Evolutionary conservation across 2,797 vertebrate species (phyloP), one percentile per base, ranked within the genome.

Genomic region (Crocidura indochinensis): DNA sequence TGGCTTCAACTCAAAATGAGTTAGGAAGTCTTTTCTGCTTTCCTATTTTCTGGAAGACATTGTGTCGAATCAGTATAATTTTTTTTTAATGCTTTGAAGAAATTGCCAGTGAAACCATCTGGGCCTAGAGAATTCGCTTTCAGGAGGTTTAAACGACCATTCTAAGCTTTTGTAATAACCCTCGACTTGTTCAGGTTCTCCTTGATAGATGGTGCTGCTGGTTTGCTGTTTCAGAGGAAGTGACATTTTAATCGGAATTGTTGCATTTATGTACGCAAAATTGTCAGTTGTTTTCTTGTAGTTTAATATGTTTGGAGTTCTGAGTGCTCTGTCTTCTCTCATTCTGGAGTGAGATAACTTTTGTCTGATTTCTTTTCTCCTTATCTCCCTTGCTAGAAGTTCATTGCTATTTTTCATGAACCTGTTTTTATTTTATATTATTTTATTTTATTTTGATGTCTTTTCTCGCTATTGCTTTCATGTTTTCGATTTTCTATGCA

Each of bases 51-150:
- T 64, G 38, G 49, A 74, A 51, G 38, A 81, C 24, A 77, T 49
- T 44, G 2, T 46, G 27, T 73, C 72, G 29, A 60, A 62, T 76
- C 10, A 3, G 14, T 38, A 47, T 67, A 19, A 20, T 65, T 46
- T 65, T 12, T 80, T 17, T 80, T 91, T 81, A 68, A 62, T 47
- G 24, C 62, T 62, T 82, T n/a, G 12, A 68, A 81, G 51, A 64
- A 93, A 88, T 78, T 84, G 19, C 46, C 67, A 78, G 60, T 38
- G n/a, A 82, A 82, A 76, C 22, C 49, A 74, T 69, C 27, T 64
- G 46, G 10, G 29, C 53, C 22, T 68, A 47, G 27, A 82, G 31
- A 82, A 56, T 82, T 74, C 29, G 72, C 87, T 77, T 84, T 46
- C 71, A 78, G 49, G 85, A 81, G 3, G 31, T 91, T 88, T 85